Conservation (phyloP, 2,888 invertebrate genomes). For the Smittia aterrima region DNA sequence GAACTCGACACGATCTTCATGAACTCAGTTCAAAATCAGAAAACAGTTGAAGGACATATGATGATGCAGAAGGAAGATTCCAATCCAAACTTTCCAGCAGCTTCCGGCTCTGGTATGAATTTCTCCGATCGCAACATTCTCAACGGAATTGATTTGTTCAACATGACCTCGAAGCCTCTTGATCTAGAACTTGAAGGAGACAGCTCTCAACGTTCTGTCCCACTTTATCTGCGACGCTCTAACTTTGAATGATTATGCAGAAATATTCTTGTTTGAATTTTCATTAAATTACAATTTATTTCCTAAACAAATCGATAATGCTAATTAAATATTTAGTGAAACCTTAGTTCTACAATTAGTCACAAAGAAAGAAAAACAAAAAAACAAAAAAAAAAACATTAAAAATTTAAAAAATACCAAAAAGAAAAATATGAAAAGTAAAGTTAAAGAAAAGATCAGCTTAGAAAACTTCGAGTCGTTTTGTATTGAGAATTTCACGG, state of each 20-base stretch:
- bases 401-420: constrained; percentile 9
- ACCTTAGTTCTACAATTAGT: constrained; percentile 42
- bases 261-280: not conserved
- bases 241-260: not conserved
- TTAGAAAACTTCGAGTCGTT: not conserved
- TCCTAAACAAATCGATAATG: constrained; percentile 29
- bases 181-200: not conserved
- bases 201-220: constrained; percentile 38
- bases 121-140: constrained; percentile 32
- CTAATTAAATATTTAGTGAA: constrained; percentile 43
- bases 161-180: not conserved
- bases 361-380: constrained; percentile 39
- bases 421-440: constrained; percentile 18
- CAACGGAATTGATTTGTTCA: constrained; percentile 36
- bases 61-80: constrained; percentile 46
- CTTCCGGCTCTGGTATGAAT: constrained; percentile 43
- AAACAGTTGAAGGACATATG: constrained; percentile 42
- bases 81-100: constrained; percentile 47
- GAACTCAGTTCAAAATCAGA: constrained; percentile 20
- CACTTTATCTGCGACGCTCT: constrained; percentile 22
- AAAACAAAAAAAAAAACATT: constrained; percentile 34
- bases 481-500: no score
- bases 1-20: constrained; percentile 32
- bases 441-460: not conserved
- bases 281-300: constrained; percentile 1